These are phyloP conservation scores for Saccostrea glomerata DNA, from an alignment of 1,140 invertebrate species.

Conservation along the genomic window DNA sequence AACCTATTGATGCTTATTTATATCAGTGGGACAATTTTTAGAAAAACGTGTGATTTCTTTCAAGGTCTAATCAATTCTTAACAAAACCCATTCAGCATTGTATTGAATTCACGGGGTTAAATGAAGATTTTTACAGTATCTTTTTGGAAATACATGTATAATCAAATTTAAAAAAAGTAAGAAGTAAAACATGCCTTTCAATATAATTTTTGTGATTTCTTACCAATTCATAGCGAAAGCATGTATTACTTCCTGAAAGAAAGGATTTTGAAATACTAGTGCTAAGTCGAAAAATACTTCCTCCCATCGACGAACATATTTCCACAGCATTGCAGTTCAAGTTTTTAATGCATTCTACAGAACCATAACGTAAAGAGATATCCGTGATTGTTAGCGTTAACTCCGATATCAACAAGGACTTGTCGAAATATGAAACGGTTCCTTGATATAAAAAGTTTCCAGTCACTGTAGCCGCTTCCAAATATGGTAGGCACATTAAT, in stretches of 20 bases:
- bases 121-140: too few relatives aligned
- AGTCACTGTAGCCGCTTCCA: neutral
- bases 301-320: neutral
- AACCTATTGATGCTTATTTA: too few relatives aligned
- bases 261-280: neutral
- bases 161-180: too few relatives aligned
- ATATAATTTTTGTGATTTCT: neutral
- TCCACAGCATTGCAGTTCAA: neutral
- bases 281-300: neutral
- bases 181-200: too few relatives aligned
- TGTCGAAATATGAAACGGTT: neutral
- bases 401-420: neutral
- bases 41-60: too few relatives aligned
- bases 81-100: too few relatives aligned
- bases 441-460: neutral
- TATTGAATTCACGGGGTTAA: too few relatives aligned
- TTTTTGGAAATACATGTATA: too few relatives aligned
- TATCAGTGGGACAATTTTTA: too few relatives aligned
- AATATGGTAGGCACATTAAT: too few relatives aligned
- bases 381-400: neutral
- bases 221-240: conserved; percentile 13
- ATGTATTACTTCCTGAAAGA: neutral
- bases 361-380: neutral
- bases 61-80: too few relatives aligned
- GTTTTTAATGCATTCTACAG: neutral